Conservation (phyloP, 2,888 invertebrate genomes). For the Agriotes lineatus region DNA sequence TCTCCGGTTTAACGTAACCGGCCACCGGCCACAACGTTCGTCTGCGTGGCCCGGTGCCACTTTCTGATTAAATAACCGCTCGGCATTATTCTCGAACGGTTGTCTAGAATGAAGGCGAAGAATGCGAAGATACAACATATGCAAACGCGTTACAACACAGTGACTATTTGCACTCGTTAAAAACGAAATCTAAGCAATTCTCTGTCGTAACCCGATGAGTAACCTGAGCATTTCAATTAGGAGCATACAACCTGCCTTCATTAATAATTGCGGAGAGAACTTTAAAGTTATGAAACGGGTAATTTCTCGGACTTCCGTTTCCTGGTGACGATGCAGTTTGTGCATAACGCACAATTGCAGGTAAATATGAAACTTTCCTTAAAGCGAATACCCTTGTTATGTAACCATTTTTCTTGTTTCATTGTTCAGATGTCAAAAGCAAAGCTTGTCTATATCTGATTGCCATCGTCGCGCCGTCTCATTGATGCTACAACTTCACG, state of each 20-base stretch:
- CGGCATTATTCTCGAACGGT: background rate
- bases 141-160: background rate
- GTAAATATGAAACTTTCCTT: slow-evolving; percentile 6
- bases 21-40: background rate
- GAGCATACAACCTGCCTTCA: background rate
- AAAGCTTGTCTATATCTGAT: too few species aligned
- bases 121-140: too few species aligned
- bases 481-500: too few species aligned
- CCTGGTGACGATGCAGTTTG: slow-evolving; percentile 15
- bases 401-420: background rate
- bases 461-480: too few species aligned
- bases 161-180: background rate
- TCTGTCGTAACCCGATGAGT: background rate
- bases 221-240: background rate
- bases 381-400: background rate
- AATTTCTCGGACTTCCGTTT: slow-evolving; percentile 16
- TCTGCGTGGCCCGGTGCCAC: background rate
- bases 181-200: background rate
- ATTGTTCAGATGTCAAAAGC: background rate
- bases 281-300: slow-evolving; percentile 9
- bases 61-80: slow-evolving; percentile 13
- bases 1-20: slow-evolving; percentile 17
- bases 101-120: background rate
- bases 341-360: slow-evolving; percentile 9
- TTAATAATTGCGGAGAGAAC: background rate